Evolutionary conservation across 2,888 invertebrate genomes (phyloP).

Genomic region (Heliconius ismenius): DNA sequence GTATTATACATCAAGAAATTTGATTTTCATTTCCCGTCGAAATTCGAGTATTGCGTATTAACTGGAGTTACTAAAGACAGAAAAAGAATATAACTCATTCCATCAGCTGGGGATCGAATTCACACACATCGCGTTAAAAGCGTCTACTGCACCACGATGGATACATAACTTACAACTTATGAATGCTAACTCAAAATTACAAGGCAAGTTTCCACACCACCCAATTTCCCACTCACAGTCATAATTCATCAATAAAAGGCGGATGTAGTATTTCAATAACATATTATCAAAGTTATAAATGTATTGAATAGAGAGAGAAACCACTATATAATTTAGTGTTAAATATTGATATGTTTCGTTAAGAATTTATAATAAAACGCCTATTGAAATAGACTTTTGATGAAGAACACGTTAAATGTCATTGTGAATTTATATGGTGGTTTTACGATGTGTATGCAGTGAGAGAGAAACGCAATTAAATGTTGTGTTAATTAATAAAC

Average conservation of each 20-base stretch:
- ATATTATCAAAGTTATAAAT: constrained; percentile 31
- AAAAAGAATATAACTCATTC: too few relatives aligned
- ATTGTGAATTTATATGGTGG: constrained; percentile 12
- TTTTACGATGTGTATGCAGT: constrained; percentile 45
- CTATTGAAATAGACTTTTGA: constrained; percentile 9
- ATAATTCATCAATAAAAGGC: constrained; percentile 31
- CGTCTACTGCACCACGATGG: too few relatives aligned
- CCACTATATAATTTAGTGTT: constrained; percentile 26
- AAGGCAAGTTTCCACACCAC: constrained; percentile 12
- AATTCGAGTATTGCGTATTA: too few relatives aligned
- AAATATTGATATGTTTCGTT: constrained; percentile 27
- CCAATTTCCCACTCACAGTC: constrained; percentile 11
- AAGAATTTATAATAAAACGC: constrained; percentile 15
- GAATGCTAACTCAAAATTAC: background rate
- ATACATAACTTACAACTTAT: too few relatives aligned
- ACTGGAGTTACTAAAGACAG: too few relatives aligned
- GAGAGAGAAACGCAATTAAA: constrained; percentile 8
- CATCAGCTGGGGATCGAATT: background rate
- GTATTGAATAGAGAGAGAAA: constrained; percentile 31
- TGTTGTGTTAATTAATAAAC: background rate
- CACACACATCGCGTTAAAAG: background rate
- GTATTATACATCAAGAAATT: too few relatives aligned
- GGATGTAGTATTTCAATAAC: constrained; percentile 24
- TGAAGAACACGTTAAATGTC: constrained; percentile 33
- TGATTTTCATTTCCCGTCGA: too few relatives aligned